Evolutionary conservation across 2,113 vertebrate genomes (phyloP), one percentile per base, ranked within the genome.

Genomic region (Lanius collurio): DNA sequence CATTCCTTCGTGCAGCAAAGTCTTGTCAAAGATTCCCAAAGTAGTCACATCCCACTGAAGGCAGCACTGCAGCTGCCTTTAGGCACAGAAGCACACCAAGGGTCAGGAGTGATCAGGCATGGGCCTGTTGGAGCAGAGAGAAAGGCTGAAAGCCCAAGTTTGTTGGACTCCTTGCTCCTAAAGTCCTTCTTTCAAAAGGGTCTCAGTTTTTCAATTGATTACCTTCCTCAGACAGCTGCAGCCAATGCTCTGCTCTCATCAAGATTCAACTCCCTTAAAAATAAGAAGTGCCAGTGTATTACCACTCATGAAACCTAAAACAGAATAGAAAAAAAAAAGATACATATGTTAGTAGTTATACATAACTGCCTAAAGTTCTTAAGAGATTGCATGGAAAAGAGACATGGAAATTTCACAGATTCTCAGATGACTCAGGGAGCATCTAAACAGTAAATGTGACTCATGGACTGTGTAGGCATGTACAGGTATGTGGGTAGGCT

Each of bases 401-500:
- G 87, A 87, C 9, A 42, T 89, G 53, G 89, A 96, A 91, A 84
- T 68, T 92, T 96, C 91, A 75, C 89, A 96, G 94, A 83, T 96
- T 95, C 92, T 41, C 89, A 65, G 93, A 81, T 98, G 97, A 98
- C 96, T 97, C 95, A 96, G 90, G 95, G 87, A 83, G 69, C 90
- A 89, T 73, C 80, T 5, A 88, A 97, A 95, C 90, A 97, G 97
- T 60, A 55, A 90, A n/a, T 87, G 80, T 97, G 98, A 97, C 91
- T 98, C 97, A 97, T 7, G 55, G 74, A 6, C 69, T 68, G 69
- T 5, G 95, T 93, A 68, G 97, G 93, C 95, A 87, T 1, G 1
- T 11, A 21, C 81, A 91, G 93, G 90, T 78, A 49, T 92, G 95
- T 86, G 92, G 95, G 94, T 52, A 90, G 95, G 50, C 50, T 81